Conservation (phyloP, 2,888 invertebrate species). For the Timandra comae region DNA sequence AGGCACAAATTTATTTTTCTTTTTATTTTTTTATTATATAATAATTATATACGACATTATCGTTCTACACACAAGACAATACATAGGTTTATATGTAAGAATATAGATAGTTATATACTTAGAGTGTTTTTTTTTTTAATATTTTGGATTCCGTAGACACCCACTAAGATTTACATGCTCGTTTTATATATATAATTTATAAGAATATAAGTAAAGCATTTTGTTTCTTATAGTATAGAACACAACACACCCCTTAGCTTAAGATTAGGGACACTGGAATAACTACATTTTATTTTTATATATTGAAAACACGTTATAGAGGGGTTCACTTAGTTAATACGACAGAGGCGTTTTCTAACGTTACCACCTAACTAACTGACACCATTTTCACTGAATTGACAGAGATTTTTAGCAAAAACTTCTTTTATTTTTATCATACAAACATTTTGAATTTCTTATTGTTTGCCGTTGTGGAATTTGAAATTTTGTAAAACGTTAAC, state of each 20-base stretch:
- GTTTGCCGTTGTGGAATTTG: constrained; percentile 47
- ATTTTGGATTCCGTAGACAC: constrained; percentile 67
- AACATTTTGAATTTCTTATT: constrained; percentile 24
- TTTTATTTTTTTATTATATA: constrained; percentile 19
- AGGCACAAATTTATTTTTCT: constrained; percentile 67
- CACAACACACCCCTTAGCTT: constrained; percentile 65
- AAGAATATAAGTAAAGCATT: constrained; percentile 77
- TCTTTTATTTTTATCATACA: constrained; percentile 35
- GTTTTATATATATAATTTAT: constrained; percentile 73
- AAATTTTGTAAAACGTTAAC: constrained; percentile 25
- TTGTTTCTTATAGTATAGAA: constrained; percentile 64
- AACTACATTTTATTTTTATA: constrained; percentile 50
- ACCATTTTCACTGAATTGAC: constrained; percentile 71
- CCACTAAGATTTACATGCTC: constrained; percentile 66
- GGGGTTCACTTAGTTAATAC: constrained; percentile 53
- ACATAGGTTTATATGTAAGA: constrained; percentile 11
- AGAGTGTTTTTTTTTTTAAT: constrained; percentile 45
- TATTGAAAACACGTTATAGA: constrained; percentile 58
- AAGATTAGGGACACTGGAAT: constrained; percentile 59
- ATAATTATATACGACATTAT: constrained; percentile 19
- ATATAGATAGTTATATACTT: constrained; percentile 52
- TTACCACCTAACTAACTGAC: constrained; percentile 63
- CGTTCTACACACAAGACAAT: constrained; percentile 64
- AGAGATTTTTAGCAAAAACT: constrained; percentile 50
- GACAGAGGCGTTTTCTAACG: constrained; percentile 45